Conservation (phyloP, 2,797 vertebrate species). For the Neosilurus mollespiculum region DNA sequence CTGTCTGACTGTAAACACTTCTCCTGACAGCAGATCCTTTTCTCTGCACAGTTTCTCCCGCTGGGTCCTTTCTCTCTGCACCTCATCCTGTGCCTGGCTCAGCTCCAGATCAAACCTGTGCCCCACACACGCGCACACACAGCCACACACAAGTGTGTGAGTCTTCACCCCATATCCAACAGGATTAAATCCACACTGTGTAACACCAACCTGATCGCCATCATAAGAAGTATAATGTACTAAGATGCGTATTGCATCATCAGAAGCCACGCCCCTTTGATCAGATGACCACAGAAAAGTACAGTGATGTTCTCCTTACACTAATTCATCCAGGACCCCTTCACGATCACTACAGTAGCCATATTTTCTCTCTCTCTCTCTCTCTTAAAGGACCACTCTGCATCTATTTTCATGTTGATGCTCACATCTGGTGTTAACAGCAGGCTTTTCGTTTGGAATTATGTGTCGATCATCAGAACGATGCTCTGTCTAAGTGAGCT, state of each 20-base stretch:
- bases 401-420: slow-evolving; percentile 40
- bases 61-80: slow-evolving; percentile 84
- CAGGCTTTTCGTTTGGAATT: slow-evolving; percentile 58
- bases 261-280: not conserved
- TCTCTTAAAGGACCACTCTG: slow-evolving; percentile 15
- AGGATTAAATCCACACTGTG: not conserved
- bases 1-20: slow-evolving; percentile 89
- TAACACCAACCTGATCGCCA: not conserved
- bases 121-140: slow-evolving; percentile 29
- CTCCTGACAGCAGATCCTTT: slow-evolving; percentile 85
- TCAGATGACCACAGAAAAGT: too few relatives aligned
- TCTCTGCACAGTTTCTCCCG: slow-evolving; percentile 89
- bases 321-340: not conserved
- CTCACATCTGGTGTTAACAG: slow-evolving; percentile 43
- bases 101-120: slow-evolving; percentile 92
- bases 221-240: not conserved
- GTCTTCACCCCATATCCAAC: not conserved
- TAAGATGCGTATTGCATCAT: too few relatives aligned
- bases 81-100: slow-evolving; percentile 85
- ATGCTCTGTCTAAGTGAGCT: slow-evolving; percentile 57
- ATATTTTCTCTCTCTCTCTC: not conserved
- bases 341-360: not conserved
- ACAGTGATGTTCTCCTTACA: too few relatives aligned
- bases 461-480: slow-evolving; percentile 59
- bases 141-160: slow-evolving; percentile 19